Conservation (phyloP, 2,888 invertebrate genomes). For the Bursaphelenchus okinawaensis region DNA sequence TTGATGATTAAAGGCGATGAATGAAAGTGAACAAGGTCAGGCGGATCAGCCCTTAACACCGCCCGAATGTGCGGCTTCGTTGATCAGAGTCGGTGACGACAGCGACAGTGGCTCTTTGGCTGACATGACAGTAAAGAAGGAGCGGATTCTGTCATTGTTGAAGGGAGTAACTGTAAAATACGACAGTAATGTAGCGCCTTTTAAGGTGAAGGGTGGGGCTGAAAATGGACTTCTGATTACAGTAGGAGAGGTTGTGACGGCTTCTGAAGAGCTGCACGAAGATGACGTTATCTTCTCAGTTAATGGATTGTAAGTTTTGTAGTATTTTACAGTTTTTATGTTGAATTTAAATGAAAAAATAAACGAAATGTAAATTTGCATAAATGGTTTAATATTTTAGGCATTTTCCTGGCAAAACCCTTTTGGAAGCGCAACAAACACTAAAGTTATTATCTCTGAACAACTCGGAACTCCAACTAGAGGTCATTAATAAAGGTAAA, state of each 20-base stretch:
- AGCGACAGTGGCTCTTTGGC: not conserved
- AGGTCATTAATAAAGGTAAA: constrained; percentile 18
- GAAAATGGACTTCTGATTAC: constrained; percentile 24
- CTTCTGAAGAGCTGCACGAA: constrained; percentile 13
- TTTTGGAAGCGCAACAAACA: constrained; percentile 20
- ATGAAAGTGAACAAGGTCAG: not conserved
- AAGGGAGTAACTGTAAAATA: not conserved
- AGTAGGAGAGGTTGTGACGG: constrained; percentile 20
- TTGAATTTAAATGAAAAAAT: not conserved
- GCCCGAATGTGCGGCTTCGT: not conserved
- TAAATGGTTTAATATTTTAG: too few relatives aligned
- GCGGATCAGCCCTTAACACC: too few relatives aligned
- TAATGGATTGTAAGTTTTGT: constrained; percentile 24
- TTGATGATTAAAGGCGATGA: not conserved
- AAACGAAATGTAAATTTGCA: too few relatives aligned
- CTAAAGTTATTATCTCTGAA: constrained; percentile 24
- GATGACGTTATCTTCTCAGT: constrained; percentile 27
- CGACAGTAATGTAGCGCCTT: constrained; percentile 15
- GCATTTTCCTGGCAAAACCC: constrained; percentile 14
- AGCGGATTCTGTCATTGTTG: not conserved
- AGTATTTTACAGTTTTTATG: not conserved
- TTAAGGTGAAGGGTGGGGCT: constrained; percentile 22
- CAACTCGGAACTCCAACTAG: constrained; percentile 34
- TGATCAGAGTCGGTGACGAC: not conserved
- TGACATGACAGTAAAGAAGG: not conserved